Conservation (phyloP, 2,113 vertebrate species). For the Ptilonorhynchus violaceus region DNA sequence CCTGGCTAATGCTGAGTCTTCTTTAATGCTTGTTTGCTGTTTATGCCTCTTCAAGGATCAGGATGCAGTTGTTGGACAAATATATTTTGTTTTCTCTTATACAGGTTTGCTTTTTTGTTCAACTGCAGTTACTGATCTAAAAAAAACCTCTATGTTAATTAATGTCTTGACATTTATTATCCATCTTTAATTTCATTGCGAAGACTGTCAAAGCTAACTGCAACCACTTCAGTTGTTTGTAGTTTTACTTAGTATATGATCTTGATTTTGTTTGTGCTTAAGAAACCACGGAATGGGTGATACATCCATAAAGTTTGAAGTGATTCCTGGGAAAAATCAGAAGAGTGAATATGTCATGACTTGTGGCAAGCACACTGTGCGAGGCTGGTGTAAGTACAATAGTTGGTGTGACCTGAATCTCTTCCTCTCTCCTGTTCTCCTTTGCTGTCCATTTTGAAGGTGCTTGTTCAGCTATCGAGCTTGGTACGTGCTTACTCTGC, state of each 20-base stretch:
- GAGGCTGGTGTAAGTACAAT: constrained; percentile 95
- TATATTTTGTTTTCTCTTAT: neutral
- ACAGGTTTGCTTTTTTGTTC: neutral
- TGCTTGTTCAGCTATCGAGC: neutral
- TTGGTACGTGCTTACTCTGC: neutral
- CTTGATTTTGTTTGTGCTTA: constrained; percentile 31
- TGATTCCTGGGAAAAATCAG: constrained; percentile 99
- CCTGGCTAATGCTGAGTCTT: neutral
- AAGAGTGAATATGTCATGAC: constrained; percentile 99
- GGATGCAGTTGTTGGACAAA: neutral
- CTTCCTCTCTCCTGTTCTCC: neutral
- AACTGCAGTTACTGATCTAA: neutral
- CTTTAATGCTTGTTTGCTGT: neutral
- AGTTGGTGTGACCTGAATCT: neutral
- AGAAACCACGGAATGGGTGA: constrained; percentile 99
- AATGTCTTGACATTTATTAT: neutral
- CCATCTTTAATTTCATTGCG: neutral
- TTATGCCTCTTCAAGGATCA: neutral
- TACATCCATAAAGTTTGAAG: constrained; percentile 98
- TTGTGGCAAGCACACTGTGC: constrained; percentile 96
- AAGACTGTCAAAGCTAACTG: neutral
- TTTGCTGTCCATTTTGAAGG: neutral
- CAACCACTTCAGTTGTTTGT: neutral
- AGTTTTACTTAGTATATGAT: neutral
- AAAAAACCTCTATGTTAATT: neutral